Evolutionary conservation across 2,888 invertebrate species (phyloP), one percentile per base, ranked within the genome.

Genomic region (Oxycera nigricornis): DNA sequence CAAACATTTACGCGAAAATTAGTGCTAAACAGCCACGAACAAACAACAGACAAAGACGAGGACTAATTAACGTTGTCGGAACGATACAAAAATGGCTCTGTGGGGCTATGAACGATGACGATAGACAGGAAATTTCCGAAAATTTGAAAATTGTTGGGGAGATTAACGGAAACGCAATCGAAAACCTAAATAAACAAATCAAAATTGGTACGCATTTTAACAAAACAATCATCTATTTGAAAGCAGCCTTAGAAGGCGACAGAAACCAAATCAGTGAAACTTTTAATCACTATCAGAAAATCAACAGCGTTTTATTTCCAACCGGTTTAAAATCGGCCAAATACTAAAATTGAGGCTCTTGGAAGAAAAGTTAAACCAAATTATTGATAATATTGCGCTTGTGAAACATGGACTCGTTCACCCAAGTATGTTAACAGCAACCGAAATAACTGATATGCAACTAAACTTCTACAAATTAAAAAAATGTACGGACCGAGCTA

Each of bases 161-260:
- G 1, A 59, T 28, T 28, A 30, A 59, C 9, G 59, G 6, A 28
- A 6, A 26, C 9, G 26, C 59, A 11, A 59, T 30, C 9, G 17
- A 28, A 28, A 59, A 59, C 59, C 59, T 59, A 26, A 59, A 59
- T 30, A 26, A 59, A 59, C 59, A 59, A 14, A 59, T 28, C 9
- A 9, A 59, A 26, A 59, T 59, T 0, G 30, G 30, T n/a, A 28
- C 59, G 14, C 30, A 59, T 22, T 59, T 59, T 11, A 11, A 26
- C 9, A 30, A 59, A 59, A 28, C 28, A 11, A 59, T 59, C 4
- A 59, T 14, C n/a, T 30, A 59, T 28, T 28, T 59, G 14, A 59
- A 59, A 59, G 30, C 28, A 26, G 28, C 30, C 2, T 14, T 59
- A 59, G 59, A 59, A 59, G 59, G 28, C 4, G 28, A 59, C 30